Evolutionary conservation across 2,888 invertebrate species (phyloP).

Genomic region (Cephonodes hylas): DNA sequence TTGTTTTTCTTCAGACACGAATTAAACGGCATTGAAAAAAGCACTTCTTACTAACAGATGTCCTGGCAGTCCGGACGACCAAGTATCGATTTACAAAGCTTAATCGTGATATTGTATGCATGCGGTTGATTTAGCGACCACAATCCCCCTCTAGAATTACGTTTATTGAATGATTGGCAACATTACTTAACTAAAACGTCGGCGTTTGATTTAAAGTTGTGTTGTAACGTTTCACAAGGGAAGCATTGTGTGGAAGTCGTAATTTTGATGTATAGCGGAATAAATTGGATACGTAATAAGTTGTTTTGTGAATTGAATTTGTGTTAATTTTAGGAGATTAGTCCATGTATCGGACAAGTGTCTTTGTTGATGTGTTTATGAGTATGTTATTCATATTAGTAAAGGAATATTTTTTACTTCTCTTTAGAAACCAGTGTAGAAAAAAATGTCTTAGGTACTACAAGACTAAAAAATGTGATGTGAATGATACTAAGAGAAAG

Average conservation of each 20-base stretch:
- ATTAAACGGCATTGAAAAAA: too few species aligned
- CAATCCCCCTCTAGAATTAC: not conserved
- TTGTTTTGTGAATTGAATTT: not conserved
- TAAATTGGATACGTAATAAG: not conserved
- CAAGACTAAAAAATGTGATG: not conserved
- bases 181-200: not conserved
- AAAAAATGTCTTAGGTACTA: too few species aligned
- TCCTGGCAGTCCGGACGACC: too few species aligned
- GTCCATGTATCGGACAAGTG: too few species aligned
- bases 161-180: conserved; percentile 1
- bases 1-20: too few species aligned
- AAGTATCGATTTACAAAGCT: not conserved
- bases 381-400: too few species aligned
- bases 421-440: too few species aligned
- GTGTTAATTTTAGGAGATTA: not conserved
- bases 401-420: too few species aligned
- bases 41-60: too few species aligned
- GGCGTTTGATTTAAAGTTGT: not conserved
- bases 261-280: not conserved
- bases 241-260: not conserved
- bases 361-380: too few species aligned
- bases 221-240: not conserved
- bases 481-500: not conserved
- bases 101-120: not conserved
- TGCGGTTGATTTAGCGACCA: not conserved